phyloP scores from a whole-genome alignment of 2,797 vertebrate genomes.

The Geotrypetes seraphini region DNA sequence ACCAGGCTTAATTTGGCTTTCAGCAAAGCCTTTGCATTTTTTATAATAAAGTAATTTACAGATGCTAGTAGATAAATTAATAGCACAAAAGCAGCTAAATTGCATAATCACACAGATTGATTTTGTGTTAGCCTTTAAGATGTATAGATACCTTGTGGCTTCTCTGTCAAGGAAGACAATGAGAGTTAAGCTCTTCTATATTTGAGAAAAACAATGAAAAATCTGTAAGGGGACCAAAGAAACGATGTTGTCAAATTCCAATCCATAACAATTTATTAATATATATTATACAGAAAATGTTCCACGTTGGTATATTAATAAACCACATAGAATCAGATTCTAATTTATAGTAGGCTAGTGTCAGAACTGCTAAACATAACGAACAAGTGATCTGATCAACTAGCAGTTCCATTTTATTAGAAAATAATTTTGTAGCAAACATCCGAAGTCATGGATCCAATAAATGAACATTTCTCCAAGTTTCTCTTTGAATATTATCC shows the following conservation, averaged over 20 bases:
- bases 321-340: background rate
- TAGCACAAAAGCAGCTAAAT: conserved; percentile 51
- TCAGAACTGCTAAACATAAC: too few relatives aligned
- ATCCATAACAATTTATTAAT: background rate
- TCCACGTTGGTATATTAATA: background rate
- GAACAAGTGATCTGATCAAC: too few relatives aligned
- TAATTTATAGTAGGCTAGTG: too few relatives aligned
- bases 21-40: conserved; percentile 51
- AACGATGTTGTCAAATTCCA: conserved; percentile 11
- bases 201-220: conserved; percentile 26
- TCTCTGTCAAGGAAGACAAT: conserved; percentile 38
- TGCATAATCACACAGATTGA: conserved; percentile 51
- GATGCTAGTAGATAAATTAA: conserved; percentile 54
- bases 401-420: too few relatives aligned
- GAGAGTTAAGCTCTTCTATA: conserved; percentile 30
- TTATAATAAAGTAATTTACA: conserved; percentile 61
- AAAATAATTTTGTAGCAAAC: too few relatives aligned
- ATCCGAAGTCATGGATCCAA: too few relatives aligned
- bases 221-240: conserved; percentile 3
- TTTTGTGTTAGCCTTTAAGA: conserved; percentile 55
- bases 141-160: conserved; percentile 46
- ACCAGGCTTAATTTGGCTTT: conserved; percentile 42
- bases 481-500: too few relatives aligned
- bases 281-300: background rate
- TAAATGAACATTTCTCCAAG: too few relatives aligned